Evolutionary conservation across 2,797 vertebrate genomes (phyloP).

Genomic region (Diglossa cyanea): DNA sequence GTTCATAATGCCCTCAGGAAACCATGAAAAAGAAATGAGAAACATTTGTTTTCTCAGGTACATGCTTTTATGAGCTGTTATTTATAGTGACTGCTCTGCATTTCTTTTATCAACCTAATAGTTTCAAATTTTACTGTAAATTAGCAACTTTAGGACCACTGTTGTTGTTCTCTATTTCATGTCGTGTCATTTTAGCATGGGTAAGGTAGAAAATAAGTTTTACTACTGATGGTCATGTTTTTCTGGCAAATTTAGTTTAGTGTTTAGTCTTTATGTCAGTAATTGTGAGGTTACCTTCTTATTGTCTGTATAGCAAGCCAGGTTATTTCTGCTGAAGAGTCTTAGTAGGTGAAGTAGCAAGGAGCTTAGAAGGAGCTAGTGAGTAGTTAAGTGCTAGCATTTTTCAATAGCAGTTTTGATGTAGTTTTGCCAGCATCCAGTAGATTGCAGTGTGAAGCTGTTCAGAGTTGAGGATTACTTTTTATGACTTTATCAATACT

Average conservation of each 20-base stretch:
- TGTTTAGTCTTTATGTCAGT: not conserved
- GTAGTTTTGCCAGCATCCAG: conserved; percentile 57
- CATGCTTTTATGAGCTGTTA: not conserved
- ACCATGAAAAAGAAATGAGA: not conserved
- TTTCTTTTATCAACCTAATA: not conserved
- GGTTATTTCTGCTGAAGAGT: not conserved
- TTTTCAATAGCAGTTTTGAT: not conserved
- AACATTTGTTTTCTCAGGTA: not conserved
- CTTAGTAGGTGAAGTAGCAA: not conserved
- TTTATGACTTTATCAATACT: conserved; percentile 8
- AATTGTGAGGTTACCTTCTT: not conserved
- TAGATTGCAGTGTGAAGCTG: conserved; percentile 58
- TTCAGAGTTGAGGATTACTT: not conserved
- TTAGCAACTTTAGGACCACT: not conserved
- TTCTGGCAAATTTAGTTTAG: not conserved
- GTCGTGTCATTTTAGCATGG: not conserved
- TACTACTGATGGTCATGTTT: not conserved
- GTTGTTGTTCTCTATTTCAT: not conserved
- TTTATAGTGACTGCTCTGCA: not conserved
- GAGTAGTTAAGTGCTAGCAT: not conserved
- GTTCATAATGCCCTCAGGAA: not conserved
- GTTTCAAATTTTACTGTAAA: not conserved
- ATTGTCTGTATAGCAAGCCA: not conserved
- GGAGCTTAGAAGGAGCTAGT: not conserved
- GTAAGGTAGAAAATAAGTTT: not conserved